Base-by-base conservation (phyloP, 2,888 invertebrate species). In the Leptinotarsa rubiginosa region DNA sequence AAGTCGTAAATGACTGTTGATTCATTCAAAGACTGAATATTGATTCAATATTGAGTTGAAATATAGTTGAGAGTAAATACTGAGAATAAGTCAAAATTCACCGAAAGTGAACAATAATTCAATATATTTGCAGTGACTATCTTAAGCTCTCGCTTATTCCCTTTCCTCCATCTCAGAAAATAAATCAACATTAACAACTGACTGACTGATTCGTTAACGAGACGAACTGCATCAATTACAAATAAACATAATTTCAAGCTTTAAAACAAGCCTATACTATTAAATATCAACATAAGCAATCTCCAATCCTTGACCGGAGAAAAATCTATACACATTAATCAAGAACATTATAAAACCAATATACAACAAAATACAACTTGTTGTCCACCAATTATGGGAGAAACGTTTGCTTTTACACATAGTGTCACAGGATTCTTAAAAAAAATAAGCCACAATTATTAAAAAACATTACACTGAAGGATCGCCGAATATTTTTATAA, bases 231-330 rank as follows among this genome's bases (percentile, higher is more conserved):
- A 56, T 56, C 18, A 66, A 68, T 52, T 47, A 62, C 54, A 66
- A 68, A 68, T 59, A 54, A 68, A 54, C 56, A 54, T 68, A 68
- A 41, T 68, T 54, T 54, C 4, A 78, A 78, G 78, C 78, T 78
- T 71, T 76, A 78, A 76, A 78, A 78, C 77, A 78, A 78, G 77
- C 77, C 67, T 68, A 68, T 69, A 47, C 67, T 74, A 62, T 25
- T 71, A 72, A 65, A 47, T 20, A 47, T 49, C 16, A 47, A 65
- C 20, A 20, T 64, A 73, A 74, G 62, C 65, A 72, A 75, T 75
- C 73, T 56, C 54, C 41, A 50, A 69, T 56, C 52, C 56, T 54
- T 22, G 20, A 56, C 22, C 2, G 13, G n/a, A 31, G 62, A 62
- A n/a, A 62, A 56, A 56, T 1, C 56, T 56, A 22, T 56, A 22